A percentile compares a stretch with the other conserved stretches of the same genome.
Conservation (phyloP, 1,140 invertebrate species). For the Colletes gigas region DNA sequence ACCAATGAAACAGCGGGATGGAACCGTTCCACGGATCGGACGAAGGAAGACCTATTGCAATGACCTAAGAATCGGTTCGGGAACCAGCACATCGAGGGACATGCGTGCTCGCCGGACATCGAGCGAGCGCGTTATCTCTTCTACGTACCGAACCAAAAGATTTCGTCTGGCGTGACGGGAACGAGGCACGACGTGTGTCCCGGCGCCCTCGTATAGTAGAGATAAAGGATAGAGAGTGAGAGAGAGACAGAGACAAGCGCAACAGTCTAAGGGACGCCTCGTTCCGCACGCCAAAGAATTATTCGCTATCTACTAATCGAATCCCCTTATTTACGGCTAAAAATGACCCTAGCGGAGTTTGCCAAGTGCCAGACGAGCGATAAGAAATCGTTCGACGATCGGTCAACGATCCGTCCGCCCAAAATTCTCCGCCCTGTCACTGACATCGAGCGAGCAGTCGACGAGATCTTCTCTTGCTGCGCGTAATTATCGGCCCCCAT, state of each 20-base stretch:
- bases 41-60: constrained; percentile 61
- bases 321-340: constrained; percentile 51
- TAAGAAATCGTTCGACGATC: constrained; percentile 46
- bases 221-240: background rate
- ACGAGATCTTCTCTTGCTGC: background rate
- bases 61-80: constrained; percentile 65
- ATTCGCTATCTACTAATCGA: constrained; percentile 66
- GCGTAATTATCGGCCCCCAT: constrained; percentile 22
- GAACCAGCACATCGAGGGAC: constrained; percentile 42
- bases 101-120: constrained; percentile 22
- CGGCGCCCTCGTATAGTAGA: constrained; percentile 5
- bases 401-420: constrained; percentile 16
- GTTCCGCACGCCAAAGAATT: constrained; percentile 42
- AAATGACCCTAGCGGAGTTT: constrained; percentile 61
- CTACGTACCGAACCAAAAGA: constrained; percentile 48
- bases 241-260: constrained; percentile 19
- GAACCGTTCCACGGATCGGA: constrained; percentile 18
- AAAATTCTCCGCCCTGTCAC: background rate
- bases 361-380: constrained; percentile 62
- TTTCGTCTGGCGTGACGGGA: constrained; percentile 36
- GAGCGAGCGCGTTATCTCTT: constrained; percentile 20
- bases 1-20: too few relatives aligned
- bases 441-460: too few relatives aligned
- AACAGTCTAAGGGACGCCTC: constrained; percentile 52
- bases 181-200: constrained; percentile 30